Conservation (phyloP, 2,797 vertebrate genomes). For the Taeniopygia guttata region DNA sequence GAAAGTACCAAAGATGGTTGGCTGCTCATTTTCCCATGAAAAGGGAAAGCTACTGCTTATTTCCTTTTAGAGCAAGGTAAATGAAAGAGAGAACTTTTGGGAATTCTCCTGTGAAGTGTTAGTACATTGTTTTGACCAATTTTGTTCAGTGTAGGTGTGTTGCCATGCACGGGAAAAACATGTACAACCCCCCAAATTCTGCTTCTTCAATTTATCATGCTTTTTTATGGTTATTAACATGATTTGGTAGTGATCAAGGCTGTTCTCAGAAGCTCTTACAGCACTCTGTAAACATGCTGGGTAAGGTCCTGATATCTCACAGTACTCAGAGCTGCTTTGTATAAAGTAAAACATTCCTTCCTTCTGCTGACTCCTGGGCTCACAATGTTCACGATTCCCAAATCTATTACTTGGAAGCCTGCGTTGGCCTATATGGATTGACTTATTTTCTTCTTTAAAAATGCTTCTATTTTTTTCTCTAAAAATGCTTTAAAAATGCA, state of each 20-base stretch:
- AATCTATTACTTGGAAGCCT: neutral
- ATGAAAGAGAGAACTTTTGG: neutral
- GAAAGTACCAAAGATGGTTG: neutral
- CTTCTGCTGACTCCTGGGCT: neutral
- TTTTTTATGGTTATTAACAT: neutral
- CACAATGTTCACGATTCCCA: rapidly evolving
- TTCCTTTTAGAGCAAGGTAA: neutral
- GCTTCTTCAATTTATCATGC: neutral
- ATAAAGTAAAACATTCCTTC: neutral
- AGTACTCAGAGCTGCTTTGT: neutral
- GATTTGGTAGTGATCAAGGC: neutral
- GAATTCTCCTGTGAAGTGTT: neutral
- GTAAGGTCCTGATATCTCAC: neutral
- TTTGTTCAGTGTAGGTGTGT: neutral
- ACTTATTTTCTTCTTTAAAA: neutral
- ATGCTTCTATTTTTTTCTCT: neutral
- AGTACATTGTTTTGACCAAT: neutral
- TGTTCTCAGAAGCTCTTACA: neutral
- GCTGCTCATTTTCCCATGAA: constrained; percentile 4
- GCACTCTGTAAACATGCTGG: neutral
- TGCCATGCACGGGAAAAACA: neutral
- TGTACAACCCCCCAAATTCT: rapidly evolving
- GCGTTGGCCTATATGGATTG: rapidly evolving
- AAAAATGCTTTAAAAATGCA: neutral
- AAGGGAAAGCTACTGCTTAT: neutral